Evolutionary conservation across 2,797 vertebrate genomes (phyloP).

Genomic region (Lemur catta): DNA sequence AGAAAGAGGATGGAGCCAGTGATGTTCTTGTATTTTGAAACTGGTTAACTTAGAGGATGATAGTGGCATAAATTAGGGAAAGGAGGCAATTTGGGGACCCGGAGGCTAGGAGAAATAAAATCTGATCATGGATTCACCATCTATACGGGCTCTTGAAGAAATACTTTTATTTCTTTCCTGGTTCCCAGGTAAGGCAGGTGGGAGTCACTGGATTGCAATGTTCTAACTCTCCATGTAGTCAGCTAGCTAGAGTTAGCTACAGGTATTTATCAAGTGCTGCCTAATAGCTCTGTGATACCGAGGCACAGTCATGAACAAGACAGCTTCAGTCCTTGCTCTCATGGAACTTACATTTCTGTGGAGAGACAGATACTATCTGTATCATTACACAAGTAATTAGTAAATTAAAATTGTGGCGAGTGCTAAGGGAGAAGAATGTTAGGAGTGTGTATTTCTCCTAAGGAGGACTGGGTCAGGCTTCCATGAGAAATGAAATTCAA

Average conservation of each 20-base stretch:
- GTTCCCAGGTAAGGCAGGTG: background rate
- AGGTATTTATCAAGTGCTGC: background rate
- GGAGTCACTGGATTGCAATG: background rate
- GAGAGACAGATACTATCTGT: background rate
- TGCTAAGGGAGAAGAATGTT: background rate
- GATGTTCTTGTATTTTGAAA: background rate
- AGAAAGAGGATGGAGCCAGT: background rate
- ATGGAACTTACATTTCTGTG: accelerated
- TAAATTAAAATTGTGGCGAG: background rate
- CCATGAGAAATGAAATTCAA: background rate
- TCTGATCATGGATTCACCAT: background rate
- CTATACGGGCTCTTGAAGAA: background rate
- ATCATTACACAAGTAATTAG: background rate
- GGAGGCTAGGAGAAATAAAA: background rate
- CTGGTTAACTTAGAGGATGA: background rate
- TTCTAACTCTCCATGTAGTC: background rate
- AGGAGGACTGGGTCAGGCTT: background rate
- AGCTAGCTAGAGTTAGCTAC: background rate
- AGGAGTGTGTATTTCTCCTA: background rate
- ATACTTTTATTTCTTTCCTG: background rate
- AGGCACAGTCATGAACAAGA: background rate
- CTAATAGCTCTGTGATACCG: background rate
- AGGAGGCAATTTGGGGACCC: background rate
- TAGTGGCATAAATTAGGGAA: background rate
- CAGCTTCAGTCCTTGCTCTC: background rate